Evolutionary conservation across 2,113 vertebrate genomes (phyloP).

Genomic region (human (Homo sapiens)): GRCh38 chr15:73979001-73979500

Average conservation of each 20-base stretch:
- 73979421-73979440: not conserved
- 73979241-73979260: not conserved
- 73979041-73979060: not conserved
- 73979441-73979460: not conserved
- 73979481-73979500: not conserved
- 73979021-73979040: not conserved
- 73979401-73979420: not conserved
- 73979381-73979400: not conserved
- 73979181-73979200: not conserved
- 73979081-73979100: not conserved
- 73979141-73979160: not conserved
- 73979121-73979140: not conserved
- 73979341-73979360: not conserved
- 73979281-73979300: not conserved
- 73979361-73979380: not conserved
- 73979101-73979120: not conserved
- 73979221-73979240: not conserved
- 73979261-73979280: not conserved
- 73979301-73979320: not conserved
- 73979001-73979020: not conserved
- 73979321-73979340: not conserved
- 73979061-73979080: not conserved
- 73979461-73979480: not conserved
- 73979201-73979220: too few relatives aligned
- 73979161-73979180: not conserved